Evolutionary conservation across 1,140 invertebrate genomes (phyloP), one percentile per base, ranked within the genome.

Genomic region (Bombus fervidus): DNA sequence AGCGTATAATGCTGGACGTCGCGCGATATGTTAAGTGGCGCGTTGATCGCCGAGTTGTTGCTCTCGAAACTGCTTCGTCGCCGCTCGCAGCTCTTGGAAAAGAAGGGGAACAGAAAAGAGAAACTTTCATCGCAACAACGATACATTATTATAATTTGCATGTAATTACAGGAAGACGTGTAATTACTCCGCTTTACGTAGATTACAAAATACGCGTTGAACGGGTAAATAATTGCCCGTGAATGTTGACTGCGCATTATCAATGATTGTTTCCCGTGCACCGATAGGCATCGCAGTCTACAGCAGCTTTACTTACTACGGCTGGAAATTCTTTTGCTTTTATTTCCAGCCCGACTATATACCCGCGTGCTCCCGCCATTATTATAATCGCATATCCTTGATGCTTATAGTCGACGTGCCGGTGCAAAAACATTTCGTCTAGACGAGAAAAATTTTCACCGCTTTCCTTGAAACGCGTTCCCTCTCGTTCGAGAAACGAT

Each of bases 111-210:
- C 13, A 25, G 18, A 5, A 73, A 39, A 47, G 12, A 37, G 10
- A 12, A 31, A 18, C 22, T 37, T 41, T 72, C 53, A 59, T 79
- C 75, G 82, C 53, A 31, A 34, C 66, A 25, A 43, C 76, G 53
- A 53, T 64, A 37, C 59, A 78, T 83, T 57, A 53, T 68, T 83
- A 83, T 85, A 85, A 80, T 85, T 77, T 80, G 31, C 76, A 64
- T 85, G 83, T 80, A 85, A 85, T 80, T 85, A 69, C 77, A 72
- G 83, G 77, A 80, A 72, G 77, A 41, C 68, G 77, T 73, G 68
- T 64, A 85, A 85, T 85, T 62, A 31, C 53, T 57, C 12, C n/a
- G 68, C 28, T 85, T 72, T 62, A 85, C 83, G 66, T 83, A 69
- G 74, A 83, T 85, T 85, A 62, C 57, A 53, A 80, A 80, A 80